These are phyloP conservation scores for Frankliniella intonsa DNA, from an alignment of 2,888 invertebrate species.

Conservation along the genomic window DNA sequence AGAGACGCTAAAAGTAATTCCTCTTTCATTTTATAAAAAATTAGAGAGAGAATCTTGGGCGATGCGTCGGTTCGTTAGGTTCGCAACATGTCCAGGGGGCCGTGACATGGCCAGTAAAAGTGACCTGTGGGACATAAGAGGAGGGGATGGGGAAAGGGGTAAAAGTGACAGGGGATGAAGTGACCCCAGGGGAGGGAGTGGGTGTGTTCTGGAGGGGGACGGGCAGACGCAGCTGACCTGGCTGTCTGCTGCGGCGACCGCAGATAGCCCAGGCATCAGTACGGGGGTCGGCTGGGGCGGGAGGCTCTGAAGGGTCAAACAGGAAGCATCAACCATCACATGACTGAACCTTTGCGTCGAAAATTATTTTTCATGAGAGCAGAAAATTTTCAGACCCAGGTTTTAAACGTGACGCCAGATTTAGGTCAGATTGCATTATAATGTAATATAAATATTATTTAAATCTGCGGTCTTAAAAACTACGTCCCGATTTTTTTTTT, in stretches of 20 bases:
- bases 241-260: background rate
- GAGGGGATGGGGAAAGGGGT: background rate
- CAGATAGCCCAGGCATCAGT: background rate
- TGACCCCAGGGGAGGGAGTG: slow-evolving; percentile 6
- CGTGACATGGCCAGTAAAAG: slow-evolving; percentile 8
- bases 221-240: too few species aligned
- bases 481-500: too few species aligned
- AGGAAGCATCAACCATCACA: background rate
- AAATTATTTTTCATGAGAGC: too few species aligned
- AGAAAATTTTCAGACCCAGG: background rate
- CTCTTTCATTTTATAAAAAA: too few species aligned
- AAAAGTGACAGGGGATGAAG: slow-evolving; percentile 22
- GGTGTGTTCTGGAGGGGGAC: background rate
- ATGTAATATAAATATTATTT: too few species aligned
- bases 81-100: slow-evolving; percentile 13
- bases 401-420: too few species aligned
- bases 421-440: too few species aligned
- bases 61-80: slow-evolving; percentile 4
- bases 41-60: too few species aligned
- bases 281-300: background rate
- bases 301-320: background rate
- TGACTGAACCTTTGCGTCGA: background rate
- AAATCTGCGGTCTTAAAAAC: too few species aligned
- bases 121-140: background rate
- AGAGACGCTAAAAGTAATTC: too few species aligned